Percentiles rank a stretch among this genome's conserved stretches.
These are phyloP conservation scores for Brotula barbata DNA, from an alignment of 2,797 vertebrate species.

Conservation along the genomic window DNA sequence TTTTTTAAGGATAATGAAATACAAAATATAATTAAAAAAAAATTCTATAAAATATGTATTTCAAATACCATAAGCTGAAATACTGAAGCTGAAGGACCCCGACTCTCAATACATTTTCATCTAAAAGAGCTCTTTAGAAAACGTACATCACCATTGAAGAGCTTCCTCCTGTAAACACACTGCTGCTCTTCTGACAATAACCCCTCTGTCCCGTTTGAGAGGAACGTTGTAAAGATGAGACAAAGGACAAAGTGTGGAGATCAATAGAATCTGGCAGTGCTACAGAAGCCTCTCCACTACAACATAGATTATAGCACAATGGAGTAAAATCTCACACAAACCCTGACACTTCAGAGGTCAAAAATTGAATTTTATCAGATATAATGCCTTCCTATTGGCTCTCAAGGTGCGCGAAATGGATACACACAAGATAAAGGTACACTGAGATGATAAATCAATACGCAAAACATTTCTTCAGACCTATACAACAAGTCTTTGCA, in stretches of 20 bases:
- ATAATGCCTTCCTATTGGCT: neutral
- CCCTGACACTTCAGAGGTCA: neutral
- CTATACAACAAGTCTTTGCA: too few relatives aligned
- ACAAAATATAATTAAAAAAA: too few relatives aligned
- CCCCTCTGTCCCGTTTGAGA: conserved; percentile 14
- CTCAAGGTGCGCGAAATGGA: neutral
- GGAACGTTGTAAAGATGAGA: conserved; percentile 36
- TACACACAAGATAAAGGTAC: neutral
- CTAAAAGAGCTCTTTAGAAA: too few relatives aligned
- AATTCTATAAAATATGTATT: too few relatives aligned
- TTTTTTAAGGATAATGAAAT: too few relatives aligned
- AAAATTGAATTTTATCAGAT: conserved; percentile 1
- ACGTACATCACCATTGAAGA: too few relatives aligned
- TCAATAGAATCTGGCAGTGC: conserved; percentile 57
- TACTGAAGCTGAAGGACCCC: too few relatives aligned
- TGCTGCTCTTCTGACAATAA: neutral
- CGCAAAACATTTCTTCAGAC: too few relatives aligned
- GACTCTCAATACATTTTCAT: too few relatives aligned
- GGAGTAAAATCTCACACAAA: conserved; percentile 7
- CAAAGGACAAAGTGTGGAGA: conserved; percentile 41
- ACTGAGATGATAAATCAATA: neutral
- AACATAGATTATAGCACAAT: conserved; percentile 40
- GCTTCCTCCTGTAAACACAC: neutral
- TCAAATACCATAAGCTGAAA: too few relatives aligned
- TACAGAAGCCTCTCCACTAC: conserved; percentile 23